Percentiles rank a stretch among this genome's conserved stretches.
Conservation (phyloP, 2,888 invertebrate genomes). For the Clitarchus hookeri region DNA sequence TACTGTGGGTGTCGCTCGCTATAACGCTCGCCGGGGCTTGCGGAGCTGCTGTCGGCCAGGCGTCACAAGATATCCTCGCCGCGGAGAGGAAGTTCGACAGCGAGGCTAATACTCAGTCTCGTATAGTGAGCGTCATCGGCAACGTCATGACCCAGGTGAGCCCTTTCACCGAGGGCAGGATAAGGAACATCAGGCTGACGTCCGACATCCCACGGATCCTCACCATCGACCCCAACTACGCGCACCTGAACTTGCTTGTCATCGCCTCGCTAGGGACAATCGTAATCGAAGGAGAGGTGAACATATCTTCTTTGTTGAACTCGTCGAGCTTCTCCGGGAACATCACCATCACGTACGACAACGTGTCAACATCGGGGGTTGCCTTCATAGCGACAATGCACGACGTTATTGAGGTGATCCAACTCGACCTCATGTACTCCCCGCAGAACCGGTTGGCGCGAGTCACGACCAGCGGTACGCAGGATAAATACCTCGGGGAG, state of each 20-base stretch:
- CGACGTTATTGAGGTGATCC: not conserved
- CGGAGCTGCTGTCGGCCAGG: no score
- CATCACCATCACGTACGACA: not conserved
- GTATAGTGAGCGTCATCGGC: not conserved
- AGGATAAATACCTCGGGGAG: not conserved
- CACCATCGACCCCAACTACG: not conserved
- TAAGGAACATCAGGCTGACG: not conserved
- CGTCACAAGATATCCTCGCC: no score
- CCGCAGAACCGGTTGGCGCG: not conserved
- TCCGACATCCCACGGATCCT: not conserved
- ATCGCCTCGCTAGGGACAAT: not conserved
- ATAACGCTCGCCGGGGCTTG: no score
- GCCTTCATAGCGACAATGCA: not conserved
- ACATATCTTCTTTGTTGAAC: not conserved
- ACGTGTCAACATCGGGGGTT: not conserved
- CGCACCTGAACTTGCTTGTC: not conserved
- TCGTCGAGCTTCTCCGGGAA: not conserved
- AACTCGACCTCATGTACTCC: not conserved
- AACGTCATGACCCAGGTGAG: not conserved
- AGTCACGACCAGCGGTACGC: not conserved
- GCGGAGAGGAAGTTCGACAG: not conserved
- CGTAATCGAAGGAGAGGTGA: not conserved
- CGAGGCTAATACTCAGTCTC: not conserved
- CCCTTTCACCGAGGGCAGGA: not conserved
- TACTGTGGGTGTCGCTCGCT: no score